A percentile compares a stretch with the other conserved stretches of the same genome.
Conservation (phyloP, 2,113 vertebrate genomes). For the Pseudorasbora parva region DNA sequence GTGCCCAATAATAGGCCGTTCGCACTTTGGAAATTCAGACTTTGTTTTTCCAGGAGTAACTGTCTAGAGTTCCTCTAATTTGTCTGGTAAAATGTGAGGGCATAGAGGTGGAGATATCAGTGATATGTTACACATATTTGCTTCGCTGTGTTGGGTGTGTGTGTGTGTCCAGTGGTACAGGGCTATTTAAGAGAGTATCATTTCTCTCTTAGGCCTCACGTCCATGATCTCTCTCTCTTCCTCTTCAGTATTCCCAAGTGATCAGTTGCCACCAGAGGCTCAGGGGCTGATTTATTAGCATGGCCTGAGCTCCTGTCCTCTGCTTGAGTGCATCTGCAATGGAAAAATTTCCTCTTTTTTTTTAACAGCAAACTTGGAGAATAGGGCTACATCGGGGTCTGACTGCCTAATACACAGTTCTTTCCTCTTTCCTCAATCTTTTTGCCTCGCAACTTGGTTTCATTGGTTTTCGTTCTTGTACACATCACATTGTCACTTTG, state of each 20-base stretch:
- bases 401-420: constrained; percentile 55
- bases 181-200: constrained; percentile 87
- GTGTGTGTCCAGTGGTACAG: constrained; percentile 67
- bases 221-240: constrained; percentile 64
- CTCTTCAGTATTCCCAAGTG: constrained; percentile 82
- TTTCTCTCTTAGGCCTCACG: constrained; percentile 82
- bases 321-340: constrained; percentile 84
- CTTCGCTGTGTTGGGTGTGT: constrained; percentile 16
- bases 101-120: constrained; percentile 58
- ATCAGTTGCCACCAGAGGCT: constrained; percentile 85
- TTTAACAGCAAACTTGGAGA: constrained; percentile 57
- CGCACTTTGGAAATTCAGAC: constrained; percentile 84
- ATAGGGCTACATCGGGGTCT: constrained; percentile 62
- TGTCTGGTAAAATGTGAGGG: constrained; percentile 76
- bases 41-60: constrained; percentile 76
- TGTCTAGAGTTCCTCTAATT: constrained; percentile 81
- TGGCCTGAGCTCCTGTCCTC: constrained; percentile 85
- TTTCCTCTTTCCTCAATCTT: constrained; percentile 12
- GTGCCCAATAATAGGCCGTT: constrained; percentile 84
- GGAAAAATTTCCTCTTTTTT: constrained; percentile 75
- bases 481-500: constrained; percentile 32
- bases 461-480: neutral
- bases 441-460: neutral
- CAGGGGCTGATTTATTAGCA: constrained; percentile 91
- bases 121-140: constrained; percentile 45